Conservation (phyloP, 2,888 invertebrate species). For the Pedicia rivosa region DNA sequence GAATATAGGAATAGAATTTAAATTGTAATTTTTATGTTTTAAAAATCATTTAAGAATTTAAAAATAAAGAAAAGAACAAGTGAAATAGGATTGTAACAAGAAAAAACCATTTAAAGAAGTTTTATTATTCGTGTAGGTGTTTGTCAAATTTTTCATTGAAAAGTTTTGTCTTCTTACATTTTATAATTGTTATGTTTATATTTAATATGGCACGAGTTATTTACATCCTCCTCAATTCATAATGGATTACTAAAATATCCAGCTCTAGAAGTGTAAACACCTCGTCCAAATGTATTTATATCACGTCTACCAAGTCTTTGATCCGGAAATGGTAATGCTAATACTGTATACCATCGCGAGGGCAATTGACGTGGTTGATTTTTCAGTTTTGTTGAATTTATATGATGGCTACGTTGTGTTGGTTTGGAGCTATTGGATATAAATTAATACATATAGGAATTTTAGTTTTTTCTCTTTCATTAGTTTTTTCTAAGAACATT, state of each 20-base stretch:
- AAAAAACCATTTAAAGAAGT: no score
- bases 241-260: constrained; percentile 70
- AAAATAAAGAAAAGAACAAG: not conserved
- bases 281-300: constrained; percentile 37
- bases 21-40: not conserved
- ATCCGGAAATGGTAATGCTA: constrained; percentile 85
- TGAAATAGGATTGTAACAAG: no score
- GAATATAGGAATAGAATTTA: constrained; percentile 9
- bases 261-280: constrained; percentile 52
- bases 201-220: constrained; percentile 17
- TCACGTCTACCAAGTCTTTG: constrained; percentile 81
- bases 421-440: constrained; percentile 7
- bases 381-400: constrained; percentile 8
- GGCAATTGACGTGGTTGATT: constrained; percentile 39
- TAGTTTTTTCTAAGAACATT: no score
- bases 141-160: no score
- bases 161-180: constrained; percentile 20
- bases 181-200: constrained; percentile 11
- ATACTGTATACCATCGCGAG: constrained; percentile 75
- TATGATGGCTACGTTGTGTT: constrained; percentile 7
- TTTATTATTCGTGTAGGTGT: no score
- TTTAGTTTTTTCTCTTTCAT: no score
- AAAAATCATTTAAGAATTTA: not conserved
- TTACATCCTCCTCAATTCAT: constrained; percentile 15
- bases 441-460: no score